Evolutionary conservation across 53 echinoderm and acorn worm species (phyloP), one percentile per base, ranked within the genome.

Genomic region (Echinarachnius parma): DNA sequence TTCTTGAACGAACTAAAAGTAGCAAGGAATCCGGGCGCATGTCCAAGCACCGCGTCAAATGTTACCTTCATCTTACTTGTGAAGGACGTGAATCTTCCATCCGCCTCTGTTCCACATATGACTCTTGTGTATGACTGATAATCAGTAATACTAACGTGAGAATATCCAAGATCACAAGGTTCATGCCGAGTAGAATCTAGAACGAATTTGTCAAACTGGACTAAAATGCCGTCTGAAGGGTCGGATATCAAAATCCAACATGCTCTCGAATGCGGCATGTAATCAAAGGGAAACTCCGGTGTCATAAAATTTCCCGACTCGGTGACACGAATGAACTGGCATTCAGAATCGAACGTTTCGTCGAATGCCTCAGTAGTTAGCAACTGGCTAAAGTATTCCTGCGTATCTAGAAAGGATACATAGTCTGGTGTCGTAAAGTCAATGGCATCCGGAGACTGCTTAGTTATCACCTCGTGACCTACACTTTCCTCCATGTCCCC

Each of bases 181-280:
- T 72, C 46, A 24, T 39, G 4, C 8, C 5, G 28, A 4, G 74
- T 28, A 37, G 74, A 56, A 42, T 72, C 57, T 39, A 72, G 74
- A 27, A 32, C 21, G 28, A 56, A 72, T 27, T 57, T 36, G n/a
- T 2, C 4, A 56, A 72, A 57, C 27, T 10, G 24, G 56, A 72
- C 16, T 34, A 21, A 18, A 37, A 72, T 42, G 20, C 25, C 34
- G 1, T 23, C 18, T 27, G 55, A 56, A 0, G 56, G 36, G 20
- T 72, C 39, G n/a, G 74, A 26, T 19, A 30, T 14, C 39, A 72
- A 37, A 8, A 36, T 22, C 74, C 74, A 72, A 18, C 74, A 72
- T 7, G 26, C 14, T 4, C 56, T 34, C 28, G 55, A 46, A 29
- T 72, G 55, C 8, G 39, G 35, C n/a, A 57, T 35, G 21, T 56